Evolutionary conservation across 1,140 invertebrate genomes (phyloP).

Genomic region (Hylaeus anthracinus): DNA sequence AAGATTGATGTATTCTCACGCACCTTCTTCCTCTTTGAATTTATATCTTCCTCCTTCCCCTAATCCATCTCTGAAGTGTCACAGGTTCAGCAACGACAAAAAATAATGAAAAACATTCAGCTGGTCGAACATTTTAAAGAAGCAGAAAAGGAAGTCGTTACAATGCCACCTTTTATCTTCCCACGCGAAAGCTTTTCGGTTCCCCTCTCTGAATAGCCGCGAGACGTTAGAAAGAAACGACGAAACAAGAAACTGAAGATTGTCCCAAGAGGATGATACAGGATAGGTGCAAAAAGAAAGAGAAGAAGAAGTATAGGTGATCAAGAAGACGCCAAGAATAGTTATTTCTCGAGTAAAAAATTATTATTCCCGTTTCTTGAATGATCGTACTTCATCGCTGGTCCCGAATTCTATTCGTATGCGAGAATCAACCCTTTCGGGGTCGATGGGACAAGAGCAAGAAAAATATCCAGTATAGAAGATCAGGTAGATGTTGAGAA

Average conservation of each 20-base stretch:
- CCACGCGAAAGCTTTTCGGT: background rate
- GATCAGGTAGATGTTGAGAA: background rate
- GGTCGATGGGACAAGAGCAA: background rate
- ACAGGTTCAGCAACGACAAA: no score
- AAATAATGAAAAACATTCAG: background rate
- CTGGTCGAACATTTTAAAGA: background rate
- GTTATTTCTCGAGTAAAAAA: background rate
- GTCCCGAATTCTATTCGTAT: background rate
- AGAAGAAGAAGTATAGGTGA: background rate
- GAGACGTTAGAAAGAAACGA: constrained; percentile 15
- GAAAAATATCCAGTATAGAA: no score
- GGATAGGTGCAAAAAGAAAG: constrained; percentile 12
- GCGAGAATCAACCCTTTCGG: background rate
- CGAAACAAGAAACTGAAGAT: background rate
- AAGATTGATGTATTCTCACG: no score
- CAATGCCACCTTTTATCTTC: background rate
- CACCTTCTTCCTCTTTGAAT: no score
- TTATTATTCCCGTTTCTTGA: background rate
- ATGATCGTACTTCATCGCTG: background rate
- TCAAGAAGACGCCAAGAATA: background rate
- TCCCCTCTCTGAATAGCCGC: background rate
- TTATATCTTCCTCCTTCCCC: no score
- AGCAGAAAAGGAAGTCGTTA: background rate
- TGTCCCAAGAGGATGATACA: background rate
- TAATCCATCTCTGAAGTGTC: no score